Conservation (phyloP, 2,888 invertebrate species). For the Acleris holmiana region DNA sequence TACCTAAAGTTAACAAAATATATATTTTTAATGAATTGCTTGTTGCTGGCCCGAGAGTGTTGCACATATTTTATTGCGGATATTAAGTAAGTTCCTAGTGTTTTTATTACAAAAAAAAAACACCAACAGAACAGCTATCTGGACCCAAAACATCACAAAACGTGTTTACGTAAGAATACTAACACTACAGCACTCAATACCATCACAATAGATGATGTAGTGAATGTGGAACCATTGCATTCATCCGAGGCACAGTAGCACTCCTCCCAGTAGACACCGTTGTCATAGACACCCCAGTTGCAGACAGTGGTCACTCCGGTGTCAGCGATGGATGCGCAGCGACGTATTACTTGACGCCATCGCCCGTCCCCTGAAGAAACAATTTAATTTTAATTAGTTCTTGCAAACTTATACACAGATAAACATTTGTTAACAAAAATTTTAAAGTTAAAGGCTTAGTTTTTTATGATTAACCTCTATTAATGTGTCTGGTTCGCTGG, state of each 20-base stretch:
- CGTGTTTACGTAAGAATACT: slow-evolving; percentile 33
- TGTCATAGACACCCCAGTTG: slow-evolving; percentile 97
- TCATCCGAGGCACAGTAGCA: slow-evolving; percentile 97
- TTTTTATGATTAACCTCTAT: too few relatives aligned
- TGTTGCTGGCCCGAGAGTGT: too few relatives aligned
- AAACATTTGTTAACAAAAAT: neutral
- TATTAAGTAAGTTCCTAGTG: too few relatives aligned
- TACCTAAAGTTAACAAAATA: too few relatives aligned
- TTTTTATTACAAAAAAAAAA: too few relatives aligned
- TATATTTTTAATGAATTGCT: too few relatives aligned
- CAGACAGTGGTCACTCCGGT: slow-evolving; percentile 97
- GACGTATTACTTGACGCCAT: slow-evolving; percentile 95
- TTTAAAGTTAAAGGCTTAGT: neutral
- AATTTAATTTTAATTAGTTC: neutral
- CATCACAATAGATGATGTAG: slow-evolving; percentile 53
- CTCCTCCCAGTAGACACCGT: slow-evolving; percentile 98
- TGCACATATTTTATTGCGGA: too few relatives aligned
- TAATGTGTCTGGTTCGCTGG: too few relatives aligned
- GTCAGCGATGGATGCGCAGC: slow-evolving; percentile 95
- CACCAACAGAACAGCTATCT: neutral
- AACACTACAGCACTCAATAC: slow-evolving; percentile 43
- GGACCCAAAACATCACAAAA: slow-evolving; percentile 37
- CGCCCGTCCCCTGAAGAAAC: slow-evolving; percentile 93
- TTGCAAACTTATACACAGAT: neutral
- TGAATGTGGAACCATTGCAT: slow-evolving; percentile 86